Evolutionary conservation across 2,113 vertebrate genomes (phyloP), one percentile per base, ranked within the genome.

Genomic region (Centropristis striata): DNA sequence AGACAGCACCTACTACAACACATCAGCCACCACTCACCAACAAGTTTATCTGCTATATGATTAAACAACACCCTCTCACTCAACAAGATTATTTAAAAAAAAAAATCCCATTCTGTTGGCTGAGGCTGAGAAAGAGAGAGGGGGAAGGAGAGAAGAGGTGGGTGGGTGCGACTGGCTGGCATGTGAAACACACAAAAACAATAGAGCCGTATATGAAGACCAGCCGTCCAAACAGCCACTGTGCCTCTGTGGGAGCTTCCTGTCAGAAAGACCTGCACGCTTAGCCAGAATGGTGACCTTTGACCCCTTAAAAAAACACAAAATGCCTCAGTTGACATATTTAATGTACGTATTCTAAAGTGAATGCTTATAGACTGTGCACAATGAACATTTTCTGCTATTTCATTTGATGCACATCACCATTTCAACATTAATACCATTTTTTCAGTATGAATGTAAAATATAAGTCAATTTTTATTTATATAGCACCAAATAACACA

Each of bases 161-260:
- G 57, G 71, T 27, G 81, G 66, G 71, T 78, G 83, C 1, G 61
- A 78, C 67, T 68, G 65, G 71, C 66, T 78, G 67, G 76, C 71
- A 81, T 86, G 81, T 76, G 86, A 85, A 88, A 83, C 59, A 84
- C 47, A 58, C 23, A 25, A 69, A 84, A 76, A 91, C 90, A 93
- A 92, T 90, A 71, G 82, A 69, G 70, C 36, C 5, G 28, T 63
- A 60, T 85, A 55, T 77, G 44, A 84, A 72, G 25, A 75, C 47
- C 63, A 32, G 25, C 28, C 32, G 2, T 64, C 20, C 72, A 55
- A 76, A 76, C 53, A 77, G 81, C 27, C 47, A 47, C 1, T 0
- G 32, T 20, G 63, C 78, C 61, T 78, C 67, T 81, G 42, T 84
- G 85, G 75, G 87, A 70, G 77, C 59, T 87, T 89, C 83, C 86